Percentiles rank a stretch among this genome's conserved stretches.
Evolutionary conservation across 30 jellyfish, hydroid and myxozoan genomes (phyloP).

Genomic region (Euphysa ruthae): DNA sequence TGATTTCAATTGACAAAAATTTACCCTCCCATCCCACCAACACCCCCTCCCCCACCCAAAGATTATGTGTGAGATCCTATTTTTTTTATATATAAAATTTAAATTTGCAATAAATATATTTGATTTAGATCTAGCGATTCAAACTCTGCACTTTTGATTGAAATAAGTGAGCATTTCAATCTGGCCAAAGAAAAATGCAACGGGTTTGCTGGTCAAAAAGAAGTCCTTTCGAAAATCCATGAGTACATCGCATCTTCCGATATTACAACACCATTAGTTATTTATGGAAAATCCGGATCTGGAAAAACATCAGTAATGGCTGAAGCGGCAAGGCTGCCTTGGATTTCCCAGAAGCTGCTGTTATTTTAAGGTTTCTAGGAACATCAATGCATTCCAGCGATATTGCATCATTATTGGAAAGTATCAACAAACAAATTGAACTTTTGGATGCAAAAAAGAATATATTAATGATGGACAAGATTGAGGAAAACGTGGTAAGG

Average conservation of each 20-base stretch:
- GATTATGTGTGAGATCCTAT: too few relatives aligned
- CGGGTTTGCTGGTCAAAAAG: not conserved
- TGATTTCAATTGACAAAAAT: too few relatives aligned
- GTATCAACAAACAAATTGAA: not conserved
- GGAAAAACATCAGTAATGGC: slow-evolving; percentile 23
- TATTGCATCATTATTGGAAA: not conserved
- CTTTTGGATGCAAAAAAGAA: not conserved
- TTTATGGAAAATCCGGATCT: not conserved
- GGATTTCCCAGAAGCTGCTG: not conserved
- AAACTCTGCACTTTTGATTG: too few relatives aligned
- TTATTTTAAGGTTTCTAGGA: slow-evolving; percentile 1
- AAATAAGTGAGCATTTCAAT: not conserved
- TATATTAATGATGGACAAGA: too few relatives aligned
- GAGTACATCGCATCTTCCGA: not conserved
- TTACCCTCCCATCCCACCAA: too few relatives aligned
- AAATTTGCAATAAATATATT: too few relatives aligned
- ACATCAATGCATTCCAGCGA: not conserved
- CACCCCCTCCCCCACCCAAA: too few relatives aligned
- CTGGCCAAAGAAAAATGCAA: not conserved
- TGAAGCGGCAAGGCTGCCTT: not conserved
- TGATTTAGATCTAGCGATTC: too few relatives aligned
- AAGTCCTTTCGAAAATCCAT: not conserved
- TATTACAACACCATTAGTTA: not conserved
- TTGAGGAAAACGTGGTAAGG: too few relatives aligned
- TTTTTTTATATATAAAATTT: too few relatives aligned